Conservation (phyloP, 2,113 vertebrate species). For the Zapornia atra region DNA sequence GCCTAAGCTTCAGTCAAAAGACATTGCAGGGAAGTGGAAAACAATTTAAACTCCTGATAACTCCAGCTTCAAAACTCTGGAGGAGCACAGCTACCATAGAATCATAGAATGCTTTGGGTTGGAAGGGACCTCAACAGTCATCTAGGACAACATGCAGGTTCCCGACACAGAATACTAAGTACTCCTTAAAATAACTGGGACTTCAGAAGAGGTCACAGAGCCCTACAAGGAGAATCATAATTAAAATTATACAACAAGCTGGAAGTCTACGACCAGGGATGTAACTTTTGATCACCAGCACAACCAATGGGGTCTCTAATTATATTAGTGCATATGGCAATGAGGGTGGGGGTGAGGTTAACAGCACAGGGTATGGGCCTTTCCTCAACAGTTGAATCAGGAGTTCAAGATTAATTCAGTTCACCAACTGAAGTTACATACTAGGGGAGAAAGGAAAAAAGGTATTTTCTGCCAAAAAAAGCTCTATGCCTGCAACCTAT, state of each 20-base stretch:
- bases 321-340: rapidly evolving
- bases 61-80: rapidly evolving
- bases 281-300: neutral
- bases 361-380: rapidly evolving
- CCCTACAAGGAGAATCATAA: neutral
- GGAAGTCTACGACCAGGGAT: neutral
- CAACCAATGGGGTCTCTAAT: neutral
- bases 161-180: neutral
- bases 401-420: neutral
- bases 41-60: neutral
- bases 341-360: neutral
- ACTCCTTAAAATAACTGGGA: neutral
- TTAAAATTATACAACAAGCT: neutral
- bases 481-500: neutral
- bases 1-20: neutral
- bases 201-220: neutral
- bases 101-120: too few relatives aligned
- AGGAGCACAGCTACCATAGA: neutral
- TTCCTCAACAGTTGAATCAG: neutral
- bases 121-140: too few relatives aligned
- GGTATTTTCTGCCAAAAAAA: neutral
- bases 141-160: neutral
- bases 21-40: neutral
- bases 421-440: neutral
- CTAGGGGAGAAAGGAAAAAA: neutral